Evolutionary conservation across 2,797 vertebrate genomes (phyloP), one percentile per base, ranked within the genome.

Genomic region (Lutjanus campechanus): DNA sequence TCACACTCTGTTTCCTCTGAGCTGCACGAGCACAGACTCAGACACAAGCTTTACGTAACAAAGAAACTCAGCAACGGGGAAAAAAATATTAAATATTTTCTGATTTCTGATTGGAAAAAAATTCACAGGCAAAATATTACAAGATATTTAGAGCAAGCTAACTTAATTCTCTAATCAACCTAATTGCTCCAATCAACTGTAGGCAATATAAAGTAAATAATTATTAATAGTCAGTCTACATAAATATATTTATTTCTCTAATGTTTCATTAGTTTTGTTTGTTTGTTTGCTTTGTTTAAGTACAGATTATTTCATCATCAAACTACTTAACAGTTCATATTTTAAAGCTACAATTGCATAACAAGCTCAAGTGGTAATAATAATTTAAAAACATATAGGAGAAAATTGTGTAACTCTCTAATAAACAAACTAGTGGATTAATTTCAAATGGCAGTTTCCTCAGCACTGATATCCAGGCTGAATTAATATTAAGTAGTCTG

Each of bases 361-460:
- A 70, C 1, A 69, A 73, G 9, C 50, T 73, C 1, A 22, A 49
- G 22, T 47, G 36, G 58, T 64, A 43, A 11, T 59, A 22, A 58
- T 22, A 87, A 70, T 77, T n/a, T 50, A 73, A 76, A 72, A 25
- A 63, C 46, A 79, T 15, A 10, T 11, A 36, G 43, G 11, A 66
- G 6, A 51, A 40, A 74, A 46, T 50, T 55, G 2, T 15, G 13
- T 55, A 65, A 29, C 12, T 64, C 0, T 19, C 40, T 56, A 19
- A 60, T 13, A 53, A 47, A 58, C 43, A 65, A 67, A 29, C 60
- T 10, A 59, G 4, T 64, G 0, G 2, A 36, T 49, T 59, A 0
- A 70, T 81, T 63, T 74, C 4, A 0, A 78, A 53, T 20, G 71
- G 49, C 19, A 72, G 12, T 17, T 74, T 0, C 50, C 43, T 58